Evolutionary conservation across 2,888 invertebrate species (phyloP).

Genomic region (Agrypnus murinus): DNA sequence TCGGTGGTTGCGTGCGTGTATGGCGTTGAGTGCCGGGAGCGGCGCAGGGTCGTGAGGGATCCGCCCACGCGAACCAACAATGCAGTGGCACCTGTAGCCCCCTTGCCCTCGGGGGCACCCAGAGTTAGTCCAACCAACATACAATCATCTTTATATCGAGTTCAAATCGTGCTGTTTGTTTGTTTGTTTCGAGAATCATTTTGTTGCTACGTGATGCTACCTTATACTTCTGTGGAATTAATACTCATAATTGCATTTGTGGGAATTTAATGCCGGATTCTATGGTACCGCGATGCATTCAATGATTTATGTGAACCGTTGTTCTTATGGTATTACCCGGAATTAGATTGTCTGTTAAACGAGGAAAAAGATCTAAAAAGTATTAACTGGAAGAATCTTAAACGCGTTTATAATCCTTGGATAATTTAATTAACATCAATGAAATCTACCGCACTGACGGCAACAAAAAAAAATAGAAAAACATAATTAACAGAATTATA

Average conservation of each 20-base stretch:
- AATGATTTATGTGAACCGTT: no score
- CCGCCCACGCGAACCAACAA: slow-evolving; percentile 58
- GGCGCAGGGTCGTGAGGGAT: slow-evolving; percentile 57
- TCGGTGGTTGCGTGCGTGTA: slow-evolving; percentile 60
- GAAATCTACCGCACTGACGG: no score
- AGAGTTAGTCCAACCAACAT: slow-evolving; percentile 26
- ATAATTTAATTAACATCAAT: no score
- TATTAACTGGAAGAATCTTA: not conserved
- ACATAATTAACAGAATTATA: no score
- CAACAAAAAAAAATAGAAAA: no score
- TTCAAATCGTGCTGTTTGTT: slow-evolving; percentile 49
- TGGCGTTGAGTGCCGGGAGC: slow-evolving; percentile 55
- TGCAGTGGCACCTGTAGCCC: slow-evolving; percentile 56
- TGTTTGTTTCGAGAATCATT: slow-evolving; percentile 47
- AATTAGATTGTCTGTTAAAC: no score
- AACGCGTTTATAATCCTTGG: no score
- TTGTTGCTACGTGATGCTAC: slow-evolving; percentile 45
- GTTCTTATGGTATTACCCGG: no score
- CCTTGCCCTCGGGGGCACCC: slow-evolving; percentile 34
- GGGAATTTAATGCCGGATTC: not conserved
- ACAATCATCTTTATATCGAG: slow-evolving; percentile 52
- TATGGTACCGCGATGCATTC: not conserved
- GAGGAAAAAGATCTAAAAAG: not conserved
- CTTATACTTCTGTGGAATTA: not conserved
- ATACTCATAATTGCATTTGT: no score